A percentile compares a stretch with the other conserved stretches of the same genome.
phyloP scores from a whole-genome alignment of 1,140 invertebrate species.

The Liolophura sinensis region DNA sequence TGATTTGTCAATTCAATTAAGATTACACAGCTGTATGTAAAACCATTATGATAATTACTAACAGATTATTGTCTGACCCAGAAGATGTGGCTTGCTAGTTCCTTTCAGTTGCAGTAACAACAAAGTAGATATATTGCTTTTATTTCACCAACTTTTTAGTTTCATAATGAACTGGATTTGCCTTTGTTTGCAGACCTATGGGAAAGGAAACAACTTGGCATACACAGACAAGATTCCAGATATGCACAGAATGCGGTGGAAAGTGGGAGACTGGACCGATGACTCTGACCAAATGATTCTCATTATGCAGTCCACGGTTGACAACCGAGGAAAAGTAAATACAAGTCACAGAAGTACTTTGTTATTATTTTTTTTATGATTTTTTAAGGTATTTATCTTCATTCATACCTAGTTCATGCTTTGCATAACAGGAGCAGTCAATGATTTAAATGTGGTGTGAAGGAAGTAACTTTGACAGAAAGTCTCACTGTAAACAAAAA shows the following conservation, averaged over 20 bases:
- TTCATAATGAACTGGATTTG: neutral
- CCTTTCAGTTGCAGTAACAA: neutral
- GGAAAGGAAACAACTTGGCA: constrained; percentile 8
- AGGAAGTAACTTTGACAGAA: neutral
- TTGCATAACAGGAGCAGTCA: neutral
- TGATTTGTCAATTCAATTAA: no score
- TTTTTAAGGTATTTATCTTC: neutral
- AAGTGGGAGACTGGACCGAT: constrained; percentile 14
- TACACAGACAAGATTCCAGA: constrained; percentile 9
- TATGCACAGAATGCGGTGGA: constrained; percentile 7
- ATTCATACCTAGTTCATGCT: no score
- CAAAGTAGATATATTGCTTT: neutral
- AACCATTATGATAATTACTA: no score
- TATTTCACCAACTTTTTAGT: neutral
- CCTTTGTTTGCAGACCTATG: constrained; percentile 7
- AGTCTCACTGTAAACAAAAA: neutral
- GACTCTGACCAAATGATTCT: constrained; percentile 17
- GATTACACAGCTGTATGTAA: no score
- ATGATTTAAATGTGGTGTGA: neutral
- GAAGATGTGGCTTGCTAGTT: no score
- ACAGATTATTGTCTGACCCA: no score
- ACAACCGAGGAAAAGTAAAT: constrained; percentile 8
- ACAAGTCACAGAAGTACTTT: neutral
- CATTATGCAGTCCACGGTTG: constrained; percentile 9
- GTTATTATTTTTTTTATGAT: neutral